A percentile compares a stretch with the other conserved stretches of the same genome.
These are phyloP conservation scores for Strix occidentalis DNA, from an alignment of 2,797 vertebrate species.

Conservation along the genomic window DNA sequence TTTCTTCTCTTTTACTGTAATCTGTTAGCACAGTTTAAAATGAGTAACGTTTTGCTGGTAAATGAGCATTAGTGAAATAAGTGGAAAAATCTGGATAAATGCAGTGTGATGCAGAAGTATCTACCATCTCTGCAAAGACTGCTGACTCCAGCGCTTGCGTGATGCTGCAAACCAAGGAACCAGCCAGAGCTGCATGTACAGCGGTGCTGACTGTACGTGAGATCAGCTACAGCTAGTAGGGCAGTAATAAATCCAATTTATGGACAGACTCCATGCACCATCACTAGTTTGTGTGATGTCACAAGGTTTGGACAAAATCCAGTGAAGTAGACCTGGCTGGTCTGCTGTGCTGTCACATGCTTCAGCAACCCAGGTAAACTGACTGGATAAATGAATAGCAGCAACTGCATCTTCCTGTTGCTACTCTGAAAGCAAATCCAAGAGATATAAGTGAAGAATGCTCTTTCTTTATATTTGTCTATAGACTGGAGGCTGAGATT, in stretches of 20 bases:
- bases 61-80: not conserved
- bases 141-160: not conserved
- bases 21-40: not conserved
- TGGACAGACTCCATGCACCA: fast-evolving
- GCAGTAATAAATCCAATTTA: not conserved
- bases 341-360: not conserved
- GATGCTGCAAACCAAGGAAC: not conserved
- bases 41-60: not conserved
- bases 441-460: not conserved
- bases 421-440: not conserved
- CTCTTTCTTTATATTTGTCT: not conserved
- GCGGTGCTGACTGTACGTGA: not conserved
- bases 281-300: too few species aligned
- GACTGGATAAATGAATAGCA: not conserved
- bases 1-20: not conserved
- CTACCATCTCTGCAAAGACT: not conserved
- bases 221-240: not conserved
- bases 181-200: fast-evolving
- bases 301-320: not conserved
- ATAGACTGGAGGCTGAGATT: not conserved
- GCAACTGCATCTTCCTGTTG: fast-evolving
- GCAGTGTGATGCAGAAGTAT: not conserved
- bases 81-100: not conserved
- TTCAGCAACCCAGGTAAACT: not conserved
- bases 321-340: not conserved